phyloP scores from a whole-genome alignment of 1,140 invertebrate species.

The Xylocopa sonorina region DNA sequence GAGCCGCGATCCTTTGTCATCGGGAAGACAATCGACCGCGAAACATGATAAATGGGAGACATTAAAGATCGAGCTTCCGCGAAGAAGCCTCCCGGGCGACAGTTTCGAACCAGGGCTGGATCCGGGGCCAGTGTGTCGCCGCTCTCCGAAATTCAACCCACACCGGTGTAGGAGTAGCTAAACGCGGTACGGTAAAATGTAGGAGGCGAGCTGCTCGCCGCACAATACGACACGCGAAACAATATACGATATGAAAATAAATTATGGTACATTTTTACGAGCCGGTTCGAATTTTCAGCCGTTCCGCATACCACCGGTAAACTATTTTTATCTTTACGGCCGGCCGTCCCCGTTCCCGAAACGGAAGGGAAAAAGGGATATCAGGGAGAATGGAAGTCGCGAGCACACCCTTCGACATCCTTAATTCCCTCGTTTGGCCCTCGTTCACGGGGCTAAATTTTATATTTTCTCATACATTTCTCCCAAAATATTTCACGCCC shows the following conservation, averaged over 20 bases:
- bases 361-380: conserved; percentile 37
- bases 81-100: not conserved
- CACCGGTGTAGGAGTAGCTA: not conserved
- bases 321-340: conserved; percentile 61
- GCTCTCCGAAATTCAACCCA: too few species aligned
- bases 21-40: conserved; percentile 56
- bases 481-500: conserved; percentile 3
- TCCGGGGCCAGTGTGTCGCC: too few species aligned
- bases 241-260: conserved; percentile 44
- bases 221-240: conserved; percentile 56
- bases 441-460: conserved; percentile 44
- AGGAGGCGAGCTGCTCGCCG: conserved; percentile 59
- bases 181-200: not conserved
- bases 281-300: conserved; percentile 41
- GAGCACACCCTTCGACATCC: conserved; percentile 48
- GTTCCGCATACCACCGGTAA: conserved; percentile 26
- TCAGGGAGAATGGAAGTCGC: conserved; percentile 39
- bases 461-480: conserved; percentile 26
- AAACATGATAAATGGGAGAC: conserved; percentile 61
- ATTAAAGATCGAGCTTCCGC: conserved; percentile 29
- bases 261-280: conserved; percentile 40
- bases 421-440: conserved; percentile 51
- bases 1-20: conserved; percentile 62
- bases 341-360: conserved; percentile 48
- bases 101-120: too few species aligned